These are phyloP conservation scores for Apodemus agrarius DNA, from an alignment of 2,797 vertebrate species.

Conservation along the genomic window DNA sequence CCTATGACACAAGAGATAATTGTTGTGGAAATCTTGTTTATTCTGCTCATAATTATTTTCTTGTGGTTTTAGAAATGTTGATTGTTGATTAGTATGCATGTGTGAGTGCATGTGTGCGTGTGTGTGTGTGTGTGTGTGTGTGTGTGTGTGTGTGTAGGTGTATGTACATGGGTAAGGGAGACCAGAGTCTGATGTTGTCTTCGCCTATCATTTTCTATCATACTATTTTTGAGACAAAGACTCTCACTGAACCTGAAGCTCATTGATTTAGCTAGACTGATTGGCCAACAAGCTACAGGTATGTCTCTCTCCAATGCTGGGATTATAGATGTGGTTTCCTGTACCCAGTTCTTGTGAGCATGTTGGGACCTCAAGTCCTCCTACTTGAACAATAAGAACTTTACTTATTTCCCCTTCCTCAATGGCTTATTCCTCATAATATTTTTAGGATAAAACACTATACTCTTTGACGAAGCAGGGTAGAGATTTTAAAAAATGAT, in stretches of 20 bases:
- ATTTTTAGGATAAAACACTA: neutral
- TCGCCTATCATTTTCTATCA: neutral
- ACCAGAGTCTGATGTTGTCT: neutral
- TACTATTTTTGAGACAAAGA: neutral
- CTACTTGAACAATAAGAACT: neutral
- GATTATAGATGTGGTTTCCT: neutral
- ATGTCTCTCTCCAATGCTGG: neutral
- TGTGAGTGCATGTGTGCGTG: neutral
- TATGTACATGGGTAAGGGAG: no score
- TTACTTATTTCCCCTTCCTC: neutral
- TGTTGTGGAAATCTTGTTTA: neutral
- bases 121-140: no score
- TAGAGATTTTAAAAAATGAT: constrained; percentile 18
- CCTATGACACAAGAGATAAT: neutral
- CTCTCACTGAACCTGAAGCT: neutral
- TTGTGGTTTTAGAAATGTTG: neutral
- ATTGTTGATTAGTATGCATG: neutral
- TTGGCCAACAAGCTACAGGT: neutral
- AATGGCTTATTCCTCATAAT: neutral
- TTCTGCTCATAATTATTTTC: neutral
- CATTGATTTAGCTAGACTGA: neutral
- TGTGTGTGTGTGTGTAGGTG: neutral
- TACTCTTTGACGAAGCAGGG: neutral
- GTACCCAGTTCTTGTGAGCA: neutral
- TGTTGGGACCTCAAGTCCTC: neutral